Conservation (phyloP, 2,113 vertebrate genomes). For the Syngnathus floridae region DNA sequence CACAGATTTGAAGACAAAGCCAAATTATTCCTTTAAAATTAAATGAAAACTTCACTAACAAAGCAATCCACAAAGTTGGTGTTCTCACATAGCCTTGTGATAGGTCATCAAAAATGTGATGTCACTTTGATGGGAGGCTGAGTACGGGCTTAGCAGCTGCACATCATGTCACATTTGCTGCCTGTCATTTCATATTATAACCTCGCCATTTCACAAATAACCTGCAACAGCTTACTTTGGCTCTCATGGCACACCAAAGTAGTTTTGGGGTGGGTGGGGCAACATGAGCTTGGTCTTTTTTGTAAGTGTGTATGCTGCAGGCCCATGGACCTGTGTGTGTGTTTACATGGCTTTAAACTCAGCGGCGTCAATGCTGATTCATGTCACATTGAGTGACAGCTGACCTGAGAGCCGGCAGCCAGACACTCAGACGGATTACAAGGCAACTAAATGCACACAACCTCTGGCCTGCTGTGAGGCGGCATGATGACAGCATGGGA, state of each 20-base stretch:
- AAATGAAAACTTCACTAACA: not conserved
- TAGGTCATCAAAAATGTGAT: not conserved
- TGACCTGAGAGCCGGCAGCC: conserved; percentile 69
- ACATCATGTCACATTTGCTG: conserved; percentile 47
- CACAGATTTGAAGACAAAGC: not conserved
- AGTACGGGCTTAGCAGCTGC: conserved; percentile 32
- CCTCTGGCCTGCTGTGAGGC: conserved; percentile 72
- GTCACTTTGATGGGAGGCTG: conserved; percentile 16
- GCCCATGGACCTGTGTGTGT: conserved; percentile 40
- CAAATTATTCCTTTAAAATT: not conserved
- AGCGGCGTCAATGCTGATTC: conserved; percentile 66
- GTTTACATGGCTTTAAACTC: conserved; percentile 65
- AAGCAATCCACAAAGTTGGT: not conserved
- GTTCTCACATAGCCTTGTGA: not conserved
- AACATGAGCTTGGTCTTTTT: conserved; percentile 12
- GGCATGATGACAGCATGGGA: conserved; percentile 62
- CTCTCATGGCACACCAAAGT: conserved; percentile 38
- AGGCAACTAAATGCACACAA: conserved; percentile 73
- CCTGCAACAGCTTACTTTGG: conserved; percentile 18
- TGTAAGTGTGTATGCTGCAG: conserved; percentile 30
- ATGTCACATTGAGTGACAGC: conserved; percentile 74
- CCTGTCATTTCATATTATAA: conserved; percentile 45
- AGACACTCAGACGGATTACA: conserved; percentile 73
- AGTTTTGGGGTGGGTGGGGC: conserved; percentile 24
- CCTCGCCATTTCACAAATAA: conserved; percentile 33